Conservation (phyloP, 2,888 invertebrate species). For the Plebejus argus region DNA sequence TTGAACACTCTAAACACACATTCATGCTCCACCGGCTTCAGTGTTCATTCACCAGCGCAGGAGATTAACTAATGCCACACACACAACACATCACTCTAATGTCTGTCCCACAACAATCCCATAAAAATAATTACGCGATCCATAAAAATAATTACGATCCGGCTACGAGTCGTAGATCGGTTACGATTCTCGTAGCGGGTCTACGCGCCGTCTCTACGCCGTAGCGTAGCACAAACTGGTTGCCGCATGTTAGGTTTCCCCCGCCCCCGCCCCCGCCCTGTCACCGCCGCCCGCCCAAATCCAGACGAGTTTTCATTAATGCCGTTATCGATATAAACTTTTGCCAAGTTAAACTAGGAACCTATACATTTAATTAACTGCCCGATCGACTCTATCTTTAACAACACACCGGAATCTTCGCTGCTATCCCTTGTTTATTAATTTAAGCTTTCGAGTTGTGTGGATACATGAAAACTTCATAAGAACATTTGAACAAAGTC, state of each 20-base stretch:
- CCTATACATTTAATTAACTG: conserved; percentile 75
- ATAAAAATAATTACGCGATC: conserved; percentile 28
- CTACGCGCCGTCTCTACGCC: conserved; percentile 60
- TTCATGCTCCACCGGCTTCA: conserved; percentile 19
- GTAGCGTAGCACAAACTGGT: conserved; percentile 66
- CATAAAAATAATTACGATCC: conserved; percentile 27
- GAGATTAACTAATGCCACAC: conserved; percentile 65
- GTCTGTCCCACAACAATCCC: conserved; percentile 26
- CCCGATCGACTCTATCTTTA: conserved; percentile 65
- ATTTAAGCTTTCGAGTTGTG: conserved; percentile 29
- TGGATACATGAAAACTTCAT: conserved; percentile 27
- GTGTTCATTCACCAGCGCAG: conserved; percentile 46
- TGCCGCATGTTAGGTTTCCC: conserved; percentile 53
- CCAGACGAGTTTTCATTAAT: conserved; percentile 77
- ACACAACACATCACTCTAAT: conserved; percentile 58
- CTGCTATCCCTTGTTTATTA: conserved; percentile 38
- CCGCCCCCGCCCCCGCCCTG: conserved; percentile 60
- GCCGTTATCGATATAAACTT: conserved; percentile 78
- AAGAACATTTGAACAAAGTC: background rate
- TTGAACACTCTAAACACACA: conserved; percentile 20
- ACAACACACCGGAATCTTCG: conserved; percentile 51
- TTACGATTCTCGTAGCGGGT: conserved; percentile 39
- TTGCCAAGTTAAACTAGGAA: conserved; percentile 68
- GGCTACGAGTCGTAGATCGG: conserved; percentile 14
- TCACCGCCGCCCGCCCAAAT: conserved; percentile 73